Evolutionary conservation across 2,113 vertebrate species (phyloP), one percentile per base, ranked within the genome.

Genomic region (Callionymus lyra): DNA sequence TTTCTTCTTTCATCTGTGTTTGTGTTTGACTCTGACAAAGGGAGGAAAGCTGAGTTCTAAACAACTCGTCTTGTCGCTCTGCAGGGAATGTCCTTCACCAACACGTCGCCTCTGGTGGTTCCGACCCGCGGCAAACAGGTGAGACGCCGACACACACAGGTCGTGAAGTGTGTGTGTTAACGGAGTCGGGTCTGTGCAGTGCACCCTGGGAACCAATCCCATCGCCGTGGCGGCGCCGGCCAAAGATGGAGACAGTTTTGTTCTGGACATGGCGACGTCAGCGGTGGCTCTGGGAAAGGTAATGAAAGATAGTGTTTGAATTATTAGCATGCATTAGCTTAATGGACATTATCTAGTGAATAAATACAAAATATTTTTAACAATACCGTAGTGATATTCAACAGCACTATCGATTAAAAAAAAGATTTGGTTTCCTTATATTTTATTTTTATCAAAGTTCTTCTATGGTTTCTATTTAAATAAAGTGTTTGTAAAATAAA

Each of bases 251-350:
- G 85, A 86, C 69, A 85, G 81, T 60, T 87, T 86, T 54, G 81
- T 83, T 16, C 49, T 87, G 63, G 86, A 88, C 58, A 88, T 87
- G 78, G 85, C 86, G 40, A 88, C 84, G 0, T 88, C 86, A 2
- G 83, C 84, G 0, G 85, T 76, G 4, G 81, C 86, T 0, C 54
- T 86, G 0, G 84, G 86, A 54, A 88, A 88, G 79, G 86, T 86
- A 57, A 40, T 27, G 21, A 5, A 8, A 5, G 21, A 5, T 4
- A 5, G 21, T 27, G 21, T 27, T 4, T 27, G 21, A n/a, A n/a
- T n/a, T n/a, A n/a, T n/a, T n/a, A n/a, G n/a, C n/a, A n/a, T n/a
- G n/a, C n/a, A n/a, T n/a, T n/a, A n/a, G n/a, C n/a, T n/a, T n/a
- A n/a, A n/a, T n/a, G n/a, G n/a, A n/a, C n/a, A n/a, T n/a, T n/a